Base-by-base conservation (phyloP, 2,797 vertebrate genomes). In the Lates japonicus region DNA sequence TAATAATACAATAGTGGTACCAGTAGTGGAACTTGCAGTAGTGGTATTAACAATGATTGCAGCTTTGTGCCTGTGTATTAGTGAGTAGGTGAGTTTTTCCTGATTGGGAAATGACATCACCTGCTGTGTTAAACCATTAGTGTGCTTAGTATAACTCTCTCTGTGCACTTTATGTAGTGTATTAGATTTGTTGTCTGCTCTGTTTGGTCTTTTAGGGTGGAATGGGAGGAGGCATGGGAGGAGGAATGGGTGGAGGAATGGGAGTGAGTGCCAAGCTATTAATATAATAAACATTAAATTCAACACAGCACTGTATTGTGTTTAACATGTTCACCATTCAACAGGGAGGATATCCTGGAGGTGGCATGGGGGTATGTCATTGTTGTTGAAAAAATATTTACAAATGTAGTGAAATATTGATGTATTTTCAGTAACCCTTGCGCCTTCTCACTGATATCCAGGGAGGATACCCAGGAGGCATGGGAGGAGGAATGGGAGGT, bases 291-390 rank as follows among this genome's bases (percentile, higher is more conserved):
- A 39, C 19, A 5, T 3, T 1, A 0, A 42, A 54, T 61, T 70
- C 0, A 55, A 7, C 14, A 22, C n/a, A 70, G 10, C 3, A 3
- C 14, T 70, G 7, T 3, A n/a, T 12, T 37, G 25, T 11, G 57
- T 71, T 67, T 31, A 49, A 76, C 19, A 62, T 68, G 3, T 57
- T 52, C 1, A 35, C 5, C 12, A 4, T 29, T 62, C 33, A 46
- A 42, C 89, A 93, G 92, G 90, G 90, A 22, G 88, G 88, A 64
- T 87, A 85, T 44, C 90, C 92, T 64, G 87, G 77, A 29, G 37
- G 76, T 1, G 44, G 73, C 55, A 83, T 86, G 60, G 91, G 76
- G 86, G 91, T 93, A 79, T 46, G 93, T 78, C 29, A 1, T 12
- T 44, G 7, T 31, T 14, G 1, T 51, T 61, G 17, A 2, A 2